These are phyloP conservation scores for Pithys albifrons DNA, from an alignment of 2,113 vertebrate species.

Conservation along the genomic window DNA sequence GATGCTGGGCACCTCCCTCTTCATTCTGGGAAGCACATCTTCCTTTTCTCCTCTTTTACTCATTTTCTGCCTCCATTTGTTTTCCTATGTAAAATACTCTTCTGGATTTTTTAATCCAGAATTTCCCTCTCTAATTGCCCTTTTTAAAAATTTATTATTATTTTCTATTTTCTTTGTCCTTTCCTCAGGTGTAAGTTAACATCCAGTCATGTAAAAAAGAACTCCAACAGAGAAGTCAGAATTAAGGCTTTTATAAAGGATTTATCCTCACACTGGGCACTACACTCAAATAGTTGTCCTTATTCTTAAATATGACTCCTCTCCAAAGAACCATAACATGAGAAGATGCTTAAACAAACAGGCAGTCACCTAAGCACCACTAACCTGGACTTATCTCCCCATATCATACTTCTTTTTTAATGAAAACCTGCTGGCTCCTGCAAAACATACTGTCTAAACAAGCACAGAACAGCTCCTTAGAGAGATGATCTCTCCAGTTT, in stretches of 20 bases:
- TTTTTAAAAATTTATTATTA: neutral
- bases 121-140: neutral
- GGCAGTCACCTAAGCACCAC: neutral
- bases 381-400: neutral
- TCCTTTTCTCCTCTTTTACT: neutral
- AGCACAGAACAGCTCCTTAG: neutral
- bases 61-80: neutral
- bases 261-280: neutral
- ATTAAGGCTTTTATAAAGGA: neutral
- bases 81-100: neutral
- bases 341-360: conserved; percentile 1
- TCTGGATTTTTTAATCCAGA: neutral
- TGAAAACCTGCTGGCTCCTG: neutral
- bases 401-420: neutral
- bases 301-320: neutral
- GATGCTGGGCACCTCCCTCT: neutral
- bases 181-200: neutral
- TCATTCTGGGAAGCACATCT: neutral
- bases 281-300: neutral
- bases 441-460: neutral
- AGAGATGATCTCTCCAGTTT: neutral
- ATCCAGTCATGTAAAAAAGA: neutral
- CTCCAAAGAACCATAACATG: neutral
- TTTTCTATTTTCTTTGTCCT: neutral
- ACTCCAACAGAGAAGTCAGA: neutral